A percentile compares a stretch with the other conserved stretches of the same genome.
These are phyloP conservation scores for Phlogophora meticulosa DNA, from an alignment of 2,888 invertebrate genomes.

Conservation along the genomic window DNA sequence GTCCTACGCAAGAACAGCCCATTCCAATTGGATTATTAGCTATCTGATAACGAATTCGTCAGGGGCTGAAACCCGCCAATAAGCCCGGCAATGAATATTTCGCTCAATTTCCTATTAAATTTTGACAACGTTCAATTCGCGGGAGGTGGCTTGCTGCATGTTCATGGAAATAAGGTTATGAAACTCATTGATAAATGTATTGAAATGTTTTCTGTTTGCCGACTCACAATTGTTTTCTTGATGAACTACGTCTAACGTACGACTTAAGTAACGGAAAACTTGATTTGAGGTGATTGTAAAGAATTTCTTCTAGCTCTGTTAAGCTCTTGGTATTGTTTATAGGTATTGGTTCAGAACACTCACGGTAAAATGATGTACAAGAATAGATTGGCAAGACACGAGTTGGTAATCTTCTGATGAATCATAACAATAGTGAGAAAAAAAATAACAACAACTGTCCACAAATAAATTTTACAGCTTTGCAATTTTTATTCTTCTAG, in stretches of 20 bases:
- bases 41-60: conserved; percentile 81
- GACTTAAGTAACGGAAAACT: too few species aligned
- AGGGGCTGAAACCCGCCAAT: conserved; percentile 79
- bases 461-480: too few species aligned
- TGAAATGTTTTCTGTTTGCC: conserved; percentile 20
- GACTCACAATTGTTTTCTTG: conserved; percentile 12
- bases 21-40: conserved; percentile 84
- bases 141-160: conserved; percentile 54
- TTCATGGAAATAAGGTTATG: conserved; percentile 53
- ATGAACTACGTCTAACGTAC: background rate
- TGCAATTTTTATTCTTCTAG: too few species aligned
- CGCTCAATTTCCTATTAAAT: conserved; percentile 74
- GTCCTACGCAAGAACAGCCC: conserved; percentile 63
- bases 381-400: too few species aligned
- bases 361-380: too few species aligned
- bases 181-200: conserved; percentile 35
- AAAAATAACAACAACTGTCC: too few species aligned
- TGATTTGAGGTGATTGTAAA: background rate
- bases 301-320: background rate
- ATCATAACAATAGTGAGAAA: too few species aligned
- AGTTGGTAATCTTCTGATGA: too few species aligned
- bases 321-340: too few species aligned
- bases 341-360: too few species aligned
- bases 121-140: conserved; percentile 63
- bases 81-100: conserved; percentile 78